These are phyloP conservation scores for Dasyurus viverrinus DNA, from an alignment of 2,113 vertebrate species.

Conservation along the genomic window DNA sequence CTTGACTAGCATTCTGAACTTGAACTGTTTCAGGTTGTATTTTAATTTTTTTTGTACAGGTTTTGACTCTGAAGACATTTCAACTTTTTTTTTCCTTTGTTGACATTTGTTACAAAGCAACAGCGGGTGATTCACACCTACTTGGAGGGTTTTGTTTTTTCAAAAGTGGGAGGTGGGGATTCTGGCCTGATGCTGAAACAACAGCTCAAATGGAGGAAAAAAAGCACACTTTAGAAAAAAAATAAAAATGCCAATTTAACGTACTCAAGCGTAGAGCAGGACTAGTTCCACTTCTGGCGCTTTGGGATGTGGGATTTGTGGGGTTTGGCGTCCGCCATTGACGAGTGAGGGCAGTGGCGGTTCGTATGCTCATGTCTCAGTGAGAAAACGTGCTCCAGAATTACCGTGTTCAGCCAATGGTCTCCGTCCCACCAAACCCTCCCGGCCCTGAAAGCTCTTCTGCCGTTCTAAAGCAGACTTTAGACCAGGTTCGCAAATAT, in stretches of 20 bases:
- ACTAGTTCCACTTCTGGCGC: background rate
- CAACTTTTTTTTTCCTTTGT: constrained; percentile 77
- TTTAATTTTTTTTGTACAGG: constrained; percentile 85
- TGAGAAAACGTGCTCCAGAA: background rate
- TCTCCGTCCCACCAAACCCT: background rate
- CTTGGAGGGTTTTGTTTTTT: constrained; percentile 72
- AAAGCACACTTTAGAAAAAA: constrained; percentile 80
- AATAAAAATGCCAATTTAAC: constrained; percentile 79
- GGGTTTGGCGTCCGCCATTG: background rate
- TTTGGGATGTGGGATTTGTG: background rate
- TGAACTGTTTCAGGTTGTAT: constrained; percentile 86
- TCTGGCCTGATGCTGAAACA: constrained; percentile 67
- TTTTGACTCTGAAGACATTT: constrained; percentile 86
- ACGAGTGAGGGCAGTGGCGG: background rate
- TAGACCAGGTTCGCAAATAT: background rate
- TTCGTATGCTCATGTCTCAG: background rate
- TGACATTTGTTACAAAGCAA: constrained; percentile 81
- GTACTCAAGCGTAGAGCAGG: constrained; percentile 63
- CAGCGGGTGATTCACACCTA: constrained; percentile 75
- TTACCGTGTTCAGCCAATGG: background rate
- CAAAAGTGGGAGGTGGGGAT: constrained; percentile 65
- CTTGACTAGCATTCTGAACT: constrained; percentile 84
- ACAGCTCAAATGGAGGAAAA: constrained; percentile 64
- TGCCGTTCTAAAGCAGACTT: background rate
- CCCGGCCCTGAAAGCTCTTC: background rate